Evolutionary conservation across 2,888 invertebrate genomes (phyloP).

Genomic region (Atrina japonica): DNA sequence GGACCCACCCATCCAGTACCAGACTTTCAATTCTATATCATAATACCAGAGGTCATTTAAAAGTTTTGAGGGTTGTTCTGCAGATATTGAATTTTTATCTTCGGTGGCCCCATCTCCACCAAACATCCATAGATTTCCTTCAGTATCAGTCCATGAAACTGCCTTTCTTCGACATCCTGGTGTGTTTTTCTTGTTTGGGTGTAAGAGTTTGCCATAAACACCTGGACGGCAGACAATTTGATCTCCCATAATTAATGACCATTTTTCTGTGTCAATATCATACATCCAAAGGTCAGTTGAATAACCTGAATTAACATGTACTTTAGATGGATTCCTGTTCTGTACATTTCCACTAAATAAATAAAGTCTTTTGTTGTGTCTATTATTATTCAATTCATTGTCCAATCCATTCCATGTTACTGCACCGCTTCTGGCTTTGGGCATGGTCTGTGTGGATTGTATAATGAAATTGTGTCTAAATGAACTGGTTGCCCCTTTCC

Average conservation of each 20-base stretch:
- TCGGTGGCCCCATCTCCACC: slow-evolving; percentile 68
- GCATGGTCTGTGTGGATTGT: slow-evolving; percentile 46
- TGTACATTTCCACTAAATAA: slow-evolving; percentile 71
- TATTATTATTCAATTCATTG: background rate
- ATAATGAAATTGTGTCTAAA: slow-evolving; percentile 46
- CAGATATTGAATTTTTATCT: slow-evolving; percentile 45
- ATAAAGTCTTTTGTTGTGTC: slow-evolving; percentile 45
- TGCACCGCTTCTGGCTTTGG: slow-evolving; percentile 62
- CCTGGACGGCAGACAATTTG: slow-evolving; percentile 45
- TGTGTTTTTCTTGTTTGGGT: slow-evolving; percentile 24
- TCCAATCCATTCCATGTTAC: slow-evolving; percentile 54
- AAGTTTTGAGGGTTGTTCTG: slow-evolving; percentile 52
- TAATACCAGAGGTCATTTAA: slow-evolving; percentile 69
- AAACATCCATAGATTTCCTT: slow-evolving; percentile 68
- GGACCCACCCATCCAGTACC: slow-evolving; percentile 69
- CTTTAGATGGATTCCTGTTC: slow-evolving; percentile 48
- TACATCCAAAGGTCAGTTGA: slow-evolving; percentile 67
- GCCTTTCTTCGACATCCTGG: slow-evolving; percentile 66
- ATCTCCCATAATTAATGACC: slow-evolving; percentile 54
- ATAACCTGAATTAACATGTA: slow-evolving; percentile 58
- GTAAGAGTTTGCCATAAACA: slow-evolving; percentile 44
- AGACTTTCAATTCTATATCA: slow-evolving; percentile 45
- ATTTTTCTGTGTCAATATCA: slow-evolving; percentile 49
- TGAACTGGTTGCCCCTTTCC: slow-evolving; percentile 56
- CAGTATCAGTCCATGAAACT: slow-evolving; percentile 59